A percentile compares a stretch with the other conserved stretches of the same genome.
Evolutionary conservation across 2,113 vertebrate genomes (phyloP).

Genomic region (Rhodinocichla rosea): DNA sequence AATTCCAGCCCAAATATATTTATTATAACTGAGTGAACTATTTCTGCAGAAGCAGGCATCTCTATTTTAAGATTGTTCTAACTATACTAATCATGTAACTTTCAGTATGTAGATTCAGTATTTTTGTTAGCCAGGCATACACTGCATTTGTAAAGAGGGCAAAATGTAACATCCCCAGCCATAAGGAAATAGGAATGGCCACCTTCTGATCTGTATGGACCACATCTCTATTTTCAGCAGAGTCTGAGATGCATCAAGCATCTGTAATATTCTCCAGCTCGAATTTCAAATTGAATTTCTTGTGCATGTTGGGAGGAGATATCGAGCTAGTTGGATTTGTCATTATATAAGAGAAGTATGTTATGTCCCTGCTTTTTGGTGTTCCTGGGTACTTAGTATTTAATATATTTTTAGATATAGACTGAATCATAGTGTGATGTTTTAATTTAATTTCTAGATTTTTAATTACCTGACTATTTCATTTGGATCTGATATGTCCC

Average conservation of each 20-base stretch:
- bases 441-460: not conserved
- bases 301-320: not conserved
- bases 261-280: not conserved
- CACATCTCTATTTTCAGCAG: not conserved
- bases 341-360: not conserved
- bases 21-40: not conserved
- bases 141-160: not conserved
- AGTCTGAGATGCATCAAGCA: not conserved
- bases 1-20: not conserved
- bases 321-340: not conserved
- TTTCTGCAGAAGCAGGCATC: not conserved
- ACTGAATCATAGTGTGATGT: not conserved
- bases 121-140: not conserved
- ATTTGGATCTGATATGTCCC: slow-evolving; percentile 1
- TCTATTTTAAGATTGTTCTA: not conserved
- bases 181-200: not conserved
- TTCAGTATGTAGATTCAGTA: not conserved
- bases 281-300: not conserved
- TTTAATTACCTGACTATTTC: slow-evolving; percentile 25
- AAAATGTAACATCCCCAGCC: not conserved
- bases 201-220: not conserved
- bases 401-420: not conserved
- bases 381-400: not conserved
- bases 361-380: not conserved
- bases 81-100: not conserved